These are phyloP conservation scores for Tautogolabrus adspersus DNA, from an alignment of 2,113 vertebrate genomes.

Conservation along the genomic window DNA sequence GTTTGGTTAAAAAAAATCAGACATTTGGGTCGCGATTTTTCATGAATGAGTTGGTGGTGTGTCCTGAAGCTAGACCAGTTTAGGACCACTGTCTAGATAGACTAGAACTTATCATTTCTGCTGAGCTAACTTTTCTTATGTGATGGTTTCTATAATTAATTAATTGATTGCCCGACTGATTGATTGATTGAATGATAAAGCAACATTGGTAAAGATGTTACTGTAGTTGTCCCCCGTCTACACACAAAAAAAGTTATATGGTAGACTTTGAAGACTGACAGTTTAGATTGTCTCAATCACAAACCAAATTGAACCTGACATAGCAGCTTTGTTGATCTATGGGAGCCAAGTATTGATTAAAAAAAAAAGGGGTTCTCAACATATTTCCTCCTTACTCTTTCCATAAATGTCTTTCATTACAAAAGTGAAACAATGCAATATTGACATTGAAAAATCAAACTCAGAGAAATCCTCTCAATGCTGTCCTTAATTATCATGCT, in stretches of 20 bases:
- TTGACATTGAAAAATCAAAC: constrained; percentile 38
- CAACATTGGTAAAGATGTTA: constrained; percentile 6
- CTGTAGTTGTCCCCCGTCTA: neutral
- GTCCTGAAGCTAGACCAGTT: no score
- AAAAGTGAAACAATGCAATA: constrained; percentile 39
- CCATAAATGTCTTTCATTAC: constrained; percentile 42
- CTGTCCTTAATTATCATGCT: constrained; percentile 50
- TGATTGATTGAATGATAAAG: no score
- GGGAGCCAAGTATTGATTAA: constrained; percentile 39
- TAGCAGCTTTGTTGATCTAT: constrained; percentile 33
- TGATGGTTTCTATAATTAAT: no score
- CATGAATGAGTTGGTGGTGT: no score
- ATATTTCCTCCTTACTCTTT: constrained; percentile 16
- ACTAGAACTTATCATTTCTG: no score
- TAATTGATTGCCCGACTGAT: no score
- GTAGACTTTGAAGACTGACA: constrained; percentile 28
- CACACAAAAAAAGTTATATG: no score
- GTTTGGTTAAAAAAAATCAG: no score
- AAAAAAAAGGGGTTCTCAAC: constrained; percentile 43
- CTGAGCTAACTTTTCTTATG: no score
- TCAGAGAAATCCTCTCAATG: constrained; percentile 32
- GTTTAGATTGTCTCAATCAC: constrained; percentile 20
- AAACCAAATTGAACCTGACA: constrained; percentile 23
- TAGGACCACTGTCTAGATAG: no score
- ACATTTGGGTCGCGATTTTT: no score